Base-by-base conservation (phyloP, 1,140 invertebrate species). In the Luehdorfia chinensis region DNA sequence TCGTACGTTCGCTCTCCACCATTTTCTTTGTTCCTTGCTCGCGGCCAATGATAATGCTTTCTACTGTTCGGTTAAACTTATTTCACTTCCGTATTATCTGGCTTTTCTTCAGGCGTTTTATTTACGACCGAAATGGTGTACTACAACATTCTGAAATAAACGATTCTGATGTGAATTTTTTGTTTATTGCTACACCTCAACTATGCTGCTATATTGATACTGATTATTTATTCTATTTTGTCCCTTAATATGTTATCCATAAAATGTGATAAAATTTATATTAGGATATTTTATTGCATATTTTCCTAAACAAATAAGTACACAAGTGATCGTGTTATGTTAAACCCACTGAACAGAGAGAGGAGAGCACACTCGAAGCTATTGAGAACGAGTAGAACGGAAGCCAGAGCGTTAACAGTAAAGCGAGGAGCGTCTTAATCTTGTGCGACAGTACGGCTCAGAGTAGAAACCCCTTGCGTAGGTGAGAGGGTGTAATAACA, bases 11-110 rank as follows among this genome's bases (percentile, higher is more conserved):
- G 70, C 74, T 81, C 76, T 80, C 78, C 66, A 80, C 77, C 73
- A 81, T 85, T 85, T 80, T 86, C 77, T 84, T 86, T 86, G 83
- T 86, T 86, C 83, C 75, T 68, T 52, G 72, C 79, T 78, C 66
- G 65, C 63, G 76, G 77, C 77, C 79, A 79, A 84, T 84, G 77
- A 85, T 86, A 84, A 84, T 83, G 79, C 79, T 76, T 73, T 84
- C 79, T 80, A 65, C 65, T 76, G 73, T 85, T 85, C 75, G 71
- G 71, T 81, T 84, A 84, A 85, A 84, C 79, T 80, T 84, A 85
- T 85, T 85, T 84, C 76, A 74, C 64, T 73, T 68, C 66, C 67
- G 70, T 75, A 73, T 86, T 81, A 86, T 86, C 77, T 69, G 67
- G 71, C 65, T 84, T 77, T 75, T 78, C 77, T 78, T 73, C 61